Evolutionary conservation across 2,888 invertebrate species (phyloP).

Genomic region (Pimpla rufipes): DNA sequence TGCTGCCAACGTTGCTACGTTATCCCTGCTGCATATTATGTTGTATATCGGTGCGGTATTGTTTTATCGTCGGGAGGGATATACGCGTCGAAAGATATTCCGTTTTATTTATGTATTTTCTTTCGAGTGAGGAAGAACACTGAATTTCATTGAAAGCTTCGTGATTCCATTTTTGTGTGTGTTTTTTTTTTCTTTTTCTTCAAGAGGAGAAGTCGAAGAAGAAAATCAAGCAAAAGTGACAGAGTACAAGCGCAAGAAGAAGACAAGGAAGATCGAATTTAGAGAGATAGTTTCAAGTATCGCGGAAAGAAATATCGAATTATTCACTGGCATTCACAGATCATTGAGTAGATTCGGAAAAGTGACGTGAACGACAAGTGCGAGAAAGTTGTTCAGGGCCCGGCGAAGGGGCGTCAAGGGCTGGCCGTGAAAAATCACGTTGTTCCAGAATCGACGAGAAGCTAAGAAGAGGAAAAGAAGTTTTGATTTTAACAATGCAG

Average conservation of each 20-base stretch:
- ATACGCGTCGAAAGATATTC: background rate
- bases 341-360: background rate
- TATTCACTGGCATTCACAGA: background rate
- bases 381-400: background rate
- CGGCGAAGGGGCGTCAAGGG: background rate
- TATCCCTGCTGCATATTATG: conserved; percentile 56
- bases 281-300: background rate
- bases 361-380: background rate
- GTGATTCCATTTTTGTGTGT: background rate
- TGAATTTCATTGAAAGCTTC: background rate
- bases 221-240: background rate
- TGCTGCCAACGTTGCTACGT: conserved; percentile 65
- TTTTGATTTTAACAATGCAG: background rate
- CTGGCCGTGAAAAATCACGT: background rate
- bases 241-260: background rate
- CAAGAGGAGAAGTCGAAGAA: background rate
- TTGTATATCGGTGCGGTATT: conserved; percentile 40
- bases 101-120: too few relatives aligned
- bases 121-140: too few relatives aligned
- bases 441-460: background rate
- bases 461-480: background rate
- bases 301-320: background rate
- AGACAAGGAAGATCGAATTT: background rate
- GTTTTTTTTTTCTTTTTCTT: conserved; percentile 12
- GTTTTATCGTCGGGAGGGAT: conserved; percentile 6